phyloP scores from a whole-genome alignment of 2,888 invertebrate species.

The Eumerus sabulonum region DNA sequence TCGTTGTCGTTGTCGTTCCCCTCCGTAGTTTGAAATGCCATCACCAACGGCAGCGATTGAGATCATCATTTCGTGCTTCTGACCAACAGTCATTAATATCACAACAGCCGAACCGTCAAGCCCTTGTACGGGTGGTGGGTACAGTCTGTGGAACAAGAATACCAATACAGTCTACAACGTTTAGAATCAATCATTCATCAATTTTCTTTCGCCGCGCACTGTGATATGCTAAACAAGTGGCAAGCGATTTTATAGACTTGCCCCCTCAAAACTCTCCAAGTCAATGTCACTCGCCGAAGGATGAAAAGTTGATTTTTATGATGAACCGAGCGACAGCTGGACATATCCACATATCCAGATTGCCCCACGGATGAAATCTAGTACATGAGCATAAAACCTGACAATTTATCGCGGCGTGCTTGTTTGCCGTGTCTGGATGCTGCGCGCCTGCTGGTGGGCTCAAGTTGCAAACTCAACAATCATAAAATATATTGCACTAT shows the following conservation, averaged over 20 bases:
- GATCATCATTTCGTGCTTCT: conserved; percentile 59
- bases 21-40: conserved; percentile 9
- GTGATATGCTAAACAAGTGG: conserved; percentile 59
- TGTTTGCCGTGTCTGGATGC: conserved; percentile 33
- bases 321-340: conserved; percentile 67
- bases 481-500: conserved; percentile 65
- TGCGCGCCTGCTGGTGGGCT: conserved; percentile 46
- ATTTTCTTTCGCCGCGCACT: conserved; percentile 16
- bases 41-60: conserved; percentile 42
- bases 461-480: conserved; percentile 64
- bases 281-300: conserved; percentile 63
- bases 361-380: conserved; percentile 64
- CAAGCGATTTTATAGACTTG: conserved; percentile 54
- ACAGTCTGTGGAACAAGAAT: conserved; percentile 20
- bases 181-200: neutral
- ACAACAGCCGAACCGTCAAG: conserved; percentile 14
- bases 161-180: neutral
- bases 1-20: conserved; percentile 8
- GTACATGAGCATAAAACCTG: conserved; percentile 67
- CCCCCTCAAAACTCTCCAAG: conserved; percentile 13
- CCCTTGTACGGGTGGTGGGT: conserved; percentile 1
- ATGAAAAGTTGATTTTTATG: conserved; percentile 69
- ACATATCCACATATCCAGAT: conserved; percentile 56
- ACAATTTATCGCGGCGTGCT: conserved; percentile 63
- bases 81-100: conserved; percentile 49